phyloP scores from a whole-genome alignment of 2,888 invertebrate species.

The Bombylius discolor region DNA sequence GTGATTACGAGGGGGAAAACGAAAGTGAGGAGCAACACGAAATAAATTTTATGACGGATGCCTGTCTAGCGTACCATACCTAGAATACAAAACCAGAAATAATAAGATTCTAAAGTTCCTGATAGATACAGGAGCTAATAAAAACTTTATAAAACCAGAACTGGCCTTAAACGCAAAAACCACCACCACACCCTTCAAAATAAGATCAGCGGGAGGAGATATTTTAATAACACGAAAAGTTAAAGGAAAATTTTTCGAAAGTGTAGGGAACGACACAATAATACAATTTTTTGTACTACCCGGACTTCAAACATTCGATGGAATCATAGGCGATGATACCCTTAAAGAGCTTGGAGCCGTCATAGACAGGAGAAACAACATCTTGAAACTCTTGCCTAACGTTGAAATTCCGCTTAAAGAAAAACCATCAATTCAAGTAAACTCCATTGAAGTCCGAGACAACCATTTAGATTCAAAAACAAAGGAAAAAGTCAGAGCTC shows the following conservation, averaged over 20 bases:
- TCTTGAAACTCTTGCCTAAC: constrained; percentile 1
- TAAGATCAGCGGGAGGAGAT: constrained; percentile 2
- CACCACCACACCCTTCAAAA: background rate
- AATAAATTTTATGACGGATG: constrained; percentile 9
- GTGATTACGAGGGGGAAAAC: background rate
- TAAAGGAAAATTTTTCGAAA: constrained; percentile 6
- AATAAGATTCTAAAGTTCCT: constrained; percentile 1
- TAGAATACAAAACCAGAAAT: constrained; percentile 4
- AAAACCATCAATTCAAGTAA: constrained; percentile 1
- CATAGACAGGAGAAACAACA: constrained; percentile 2
- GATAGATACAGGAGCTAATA: constrained; percentile 6
- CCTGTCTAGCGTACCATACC: constrained; percentile 9
- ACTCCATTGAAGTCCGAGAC: constrained; percentile 1
- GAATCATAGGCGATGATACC: constrained; percentile 8
- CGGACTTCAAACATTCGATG: constrained; percentile 6
- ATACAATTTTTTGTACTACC: constrained; percentile 9
- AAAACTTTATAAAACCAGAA: constrained; percentile 2
- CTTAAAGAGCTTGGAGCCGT: constrained; percentile 6
- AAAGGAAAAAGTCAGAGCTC: background rate
- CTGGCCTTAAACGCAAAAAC: background rate
- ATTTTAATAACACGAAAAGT: constrained; percentile 4
- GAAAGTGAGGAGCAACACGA: background rate
- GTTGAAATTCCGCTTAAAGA: constrained; percentile 9
- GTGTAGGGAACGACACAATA: constrained; percentile 1
- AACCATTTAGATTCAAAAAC: background rate